Conservation (phyloP, 2,113 vertebrate genomes). For the Phylloscopus trochiloides region DNA sequence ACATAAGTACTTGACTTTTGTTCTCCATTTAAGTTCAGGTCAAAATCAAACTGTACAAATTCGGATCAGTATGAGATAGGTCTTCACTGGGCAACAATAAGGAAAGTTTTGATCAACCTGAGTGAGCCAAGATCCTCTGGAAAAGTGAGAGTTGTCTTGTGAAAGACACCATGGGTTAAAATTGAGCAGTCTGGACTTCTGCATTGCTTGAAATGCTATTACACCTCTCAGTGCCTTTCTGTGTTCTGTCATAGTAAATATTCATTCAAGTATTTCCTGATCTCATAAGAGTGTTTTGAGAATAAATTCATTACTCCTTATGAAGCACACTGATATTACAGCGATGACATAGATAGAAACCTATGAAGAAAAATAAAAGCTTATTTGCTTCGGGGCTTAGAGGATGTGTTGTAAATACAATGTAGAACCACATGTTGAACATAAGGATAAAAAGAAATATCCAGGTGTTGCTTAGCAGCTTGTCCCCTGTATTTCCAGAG, state of each 20-base stretch:
- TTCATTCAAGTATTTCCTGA: not conserved
- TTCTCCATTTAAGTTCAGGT: not conserved
- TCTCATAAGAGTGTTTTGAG: not conserved
- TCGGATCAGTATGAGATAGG: not conserved
- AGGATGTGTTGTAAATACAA: not conserved
- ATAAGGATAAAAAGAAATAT: slow-evolving; percentile 33
- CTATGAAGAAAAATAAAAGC: slow-evolving; percentile 23
- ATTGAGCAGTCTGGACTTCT: not conserved
- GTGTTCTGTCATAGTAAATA: not conserved
- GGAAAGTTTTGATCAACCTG: not conserved
- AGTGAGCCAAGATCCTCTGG: not conserved
- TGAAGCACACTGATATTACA: not conserved
- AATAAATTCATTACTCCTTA: slow-evolving; percentile 19
- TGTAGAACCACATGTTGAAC: slow-evolving; percentile 13
- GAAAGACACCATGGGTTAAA: not conserved
- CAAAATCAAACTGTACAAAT: not conserved
- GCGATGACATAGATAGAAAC: not conserved
- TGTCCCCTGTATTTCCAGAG: not conserved
- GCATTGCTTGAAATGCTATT: not conserved
- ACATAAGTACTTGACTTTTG: not conserved
- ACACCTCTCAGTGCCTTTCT: not conserved
- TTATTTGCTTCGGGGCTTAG: not conserved
- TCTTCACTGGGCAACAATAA: not conserved
- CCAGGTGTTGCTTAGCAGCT: slow-evolving; percentile 5
- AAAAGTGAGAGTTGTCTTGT: not conserved